These are phyloP conservation scores for Sebastes schlegelii DNA, from an alignment of 2,113 vertebrate genomes.

Conservation along the genomic window DNA sequence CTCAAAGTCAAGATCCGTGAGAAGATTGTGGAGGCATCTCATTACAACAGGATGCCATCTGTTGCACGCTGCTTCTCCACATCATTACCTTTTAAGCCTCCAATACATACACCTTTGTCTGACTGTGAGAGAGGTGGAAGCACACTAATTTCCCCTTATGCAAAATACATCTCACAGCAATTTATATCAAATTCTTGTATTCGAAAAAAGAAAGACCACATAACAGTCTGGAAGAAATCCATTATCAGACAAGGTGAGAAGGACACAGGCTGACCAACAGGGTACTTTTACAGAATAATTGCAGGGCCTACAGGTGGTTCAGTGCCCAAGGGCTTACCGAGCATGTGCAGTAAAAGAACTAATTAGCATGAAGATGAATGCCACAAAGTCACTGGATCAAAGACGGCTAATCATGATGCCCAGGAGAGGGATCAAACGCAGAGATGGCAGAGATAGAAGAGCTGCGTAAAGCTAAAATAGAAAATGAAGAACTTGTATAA, in stretches of 20 bases:
- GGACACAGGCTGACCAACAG: slow-evolving; percentile 64
- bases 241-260: slow-evolving; percentile 57
- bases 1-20: slow-evolving; percentile 60
- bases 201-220: background rate
- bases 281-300: slow-evolving; percentile 66
- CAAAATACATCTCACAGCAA: slow-evolving; percentile 26
- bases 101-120: slow-evolving; percentile 36
- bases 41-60: slow-evolving; percentile 53
- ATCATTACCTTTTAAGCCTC: slow-evolving; percentile 37
- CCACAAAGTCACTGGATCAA: slow-evolving; percentile 71
- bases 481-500: slow-evolving; percentile 41
- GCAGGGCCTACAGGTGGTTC: slow-evolving; percentile 74
- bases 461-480: slow-evolving; percentile 42
- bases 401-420: slow-evolving; percentile 65
- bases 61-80: slow-evolving; percentile 37
- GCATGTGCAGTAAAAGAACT: slow-evolving; percentile 68
- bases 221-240: slow-evolving; percentile 36
- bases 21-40: slow-evolving; percentile 44
- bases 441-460: slow-evolving; percentile 41
- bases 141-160: slow-evolving; percentile 17
- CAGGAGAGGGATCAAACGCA: slow-evolving; percentile 51
- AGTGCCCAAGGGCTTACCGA: slow-evolving; percentile 60
- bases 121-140: slow-evolving; percentile 3
- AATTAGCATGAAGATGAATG: slow-evolving; percentile 78
- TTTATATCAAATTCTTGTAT: background rate